Evolutionary conservation across 2,888 invertebrate genomes (phyloP).

Genomic region (Limnephilus lunatus): DNA sequence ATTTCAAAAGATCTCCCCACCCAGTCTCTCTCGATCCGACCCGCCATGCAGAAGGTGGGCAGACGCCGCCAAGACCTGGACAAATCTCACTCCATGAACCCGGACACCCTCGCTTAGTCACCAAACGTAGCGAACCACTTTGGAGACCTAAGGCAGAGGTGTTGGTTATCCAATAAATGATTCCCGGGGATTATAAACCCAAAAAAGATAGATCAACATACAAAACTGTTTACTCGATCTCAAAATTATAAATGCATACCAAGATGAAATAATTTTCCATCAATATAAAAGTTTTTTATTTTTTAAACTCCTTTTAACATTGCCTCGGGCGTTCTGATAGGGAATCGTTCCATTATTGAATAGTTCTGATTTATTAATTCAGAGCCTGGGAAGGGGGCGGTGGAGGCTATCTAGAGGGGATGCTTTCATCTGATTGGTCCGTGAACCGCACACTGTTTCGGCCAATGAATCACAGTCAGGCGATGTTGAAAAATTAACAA

Average conservation of each 20-base stretch:
- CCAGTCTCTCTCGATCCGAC: too few species aligned
- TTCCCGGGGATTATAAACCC: too few species aligned
- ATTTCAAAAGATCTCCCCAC: too few species aligned
- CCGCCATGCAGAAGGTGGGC: too few species aligned
- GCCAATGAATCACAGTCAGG: constrained; percentile 52
- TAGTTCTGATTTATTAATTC: constrained; percentile 41
- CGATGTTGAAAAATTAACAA: constrained; percentile 53
- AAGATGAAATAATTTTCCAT: not conserved
- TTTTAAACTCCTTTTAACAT: not conserved
- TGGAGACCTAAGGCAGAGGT: too few species aligned
- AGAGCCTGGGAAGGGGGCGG: not conserved
- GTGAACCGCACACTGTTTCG: constrained; percentile 2
- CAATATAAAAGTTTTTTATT: not conserved
- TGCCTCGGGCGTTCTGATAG: constrained; percentile 21
- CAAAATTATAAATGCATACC: not conserved
- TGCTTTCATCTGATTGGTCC: constrained; percentile 29
- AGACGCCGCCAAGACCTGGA: too few species aligned
- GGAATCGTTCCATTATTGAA: constrained; percentile 42
- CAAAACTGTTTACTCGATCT: not conserved
- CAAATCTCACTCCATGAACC: too few species aligned
- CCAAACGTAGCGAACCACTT: too few species aligned
- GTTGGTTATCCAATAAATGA: too few species aligned
- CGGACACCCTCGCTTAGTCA: too few species aligned
- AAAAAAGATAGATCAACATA: too few species aligned
- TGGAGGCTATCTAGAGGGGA: not conserved